phyloP scores from a whole-genome alignment of 2,888 invertebrate genomes.

The Hofmannophila pseudospretella region DNA sequence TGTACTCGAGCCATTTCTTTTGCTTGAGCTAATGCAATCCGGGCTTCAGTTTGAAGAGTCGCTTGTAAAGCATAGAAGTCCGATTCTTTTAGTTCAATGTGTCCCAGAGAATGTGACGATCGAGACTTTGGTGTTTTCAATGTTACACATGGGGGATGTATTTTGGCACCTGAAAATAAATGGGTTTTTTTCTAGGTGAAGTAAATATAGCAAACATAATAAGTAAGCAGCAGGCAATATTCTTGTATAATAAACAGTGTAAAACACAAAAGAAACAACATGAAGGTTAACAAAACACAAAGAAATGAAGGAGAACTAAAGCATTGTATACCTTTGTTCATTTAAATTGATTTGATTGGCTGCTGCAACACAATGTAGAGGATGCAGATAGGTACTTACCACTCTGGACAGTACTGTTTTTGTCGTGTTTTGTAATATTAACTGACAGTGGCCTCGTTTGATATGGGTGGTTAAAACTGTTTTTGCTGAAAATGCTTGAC shows the following conservation, averaged over 20 bases:
- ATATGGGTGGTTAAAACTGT: slow-evolving; percentile 67
- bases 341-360: slow-evolving; percentile 5
- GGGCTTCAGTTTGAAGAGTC: slow-evolving; percentile 90
- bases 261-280: slow-evolving; percentile 4
- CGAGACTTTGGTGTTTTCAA: slow-evolving; percentile 64
- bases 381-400: slow-evolving; percentile 46
- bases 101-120: slow-evolving; percentile 67
- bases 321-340: slow-evolving; percentile 6
- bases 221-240: too few relatives aligned
- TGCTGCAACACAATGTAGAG: slow-evolving; percentile 5
- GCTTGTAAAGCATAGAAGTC: slow-evolving; percentile 90
- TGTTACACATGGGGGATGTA: slow-evolving; percentile 63
- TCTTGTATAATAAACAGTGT: too few relatives aligned
- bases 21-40: slow-evolving; percentile 92
- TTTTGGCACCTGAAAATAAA: slow-evolving; percentile 52
- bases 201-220: too few relatives aligned
- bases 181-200: too few relatives aligned
- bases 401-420: slow-evolving; percentile 55
- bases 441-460: slow-evolving; percentile 69
- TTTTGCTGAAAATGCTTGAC: slow-evolving; percentile 64
- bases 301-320: slow-evolving; percentile 11
- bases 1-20: slow-evolving; percentile 95
- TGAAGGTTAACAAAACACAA: slow-evolving; percentile 7
- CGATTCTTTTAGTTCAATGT: slow-evolving; percentile 77
- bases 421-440: slow-evolving; percentile 67